These are phyloP conservation scores for Heterotilapia buettikoferi DNA, from an alignment of 2,113 vertebrate species.

Conservation along the genomic window DNA sequence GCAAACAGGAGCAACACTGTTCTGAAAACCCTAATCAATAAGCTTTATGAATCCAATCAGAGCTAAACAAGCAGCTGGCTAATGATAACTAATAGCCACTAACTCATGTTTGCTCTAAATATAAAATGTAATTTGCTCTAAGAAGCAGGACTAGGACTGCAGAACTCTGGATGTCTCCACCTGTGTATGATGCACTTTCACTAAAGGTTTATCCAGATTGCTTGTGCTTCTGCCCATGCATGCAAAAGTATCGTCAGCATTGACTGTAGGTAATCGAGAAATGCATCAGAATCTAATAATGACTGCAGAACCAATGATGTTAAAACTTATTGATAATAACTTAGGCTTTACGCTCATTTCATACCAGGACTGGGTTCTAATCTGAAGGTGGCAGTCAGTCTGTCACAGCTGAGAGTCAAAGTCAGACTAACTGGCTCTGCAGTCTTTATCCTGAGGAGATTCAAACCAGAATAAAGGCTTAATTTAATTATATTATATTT, in stretches of 20 bases:
- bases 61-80: background rate
- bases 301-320: background rate
- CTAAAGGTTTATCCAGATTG: background rate
- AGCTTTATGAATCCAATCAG: background rate
- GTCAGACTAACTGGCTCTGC: background rate
- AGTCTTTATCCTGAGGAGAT: background rate
- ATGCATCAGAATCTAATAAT: background rate
- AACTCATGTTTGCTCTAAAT: background rate
- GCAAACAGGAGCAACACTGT: background rate
- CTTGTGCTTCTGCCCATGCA: background rate
- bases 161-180: background rate
- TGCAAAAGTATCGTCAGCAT: background rate
- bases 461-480: background rate
- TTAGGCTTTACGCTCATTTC: background rate
- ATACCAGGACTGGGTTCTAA: background rate
- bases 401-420: background rate
- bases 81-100: background rate
- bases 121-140: background rate
- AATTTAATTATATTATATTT: background rate
- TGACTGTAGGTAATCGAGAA: background rate
- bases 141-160: background rate
- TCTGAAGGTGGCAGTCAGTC: background rate
- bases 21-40: background rate
- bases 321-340: background rate
- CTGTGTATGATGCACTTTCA: background rate